Evolutionary conservation across 2,797 vertebrate genomes (phyloP), one percentile per base, ranked within the genome.

Genomic region (Ciconia nigra): DNA sequence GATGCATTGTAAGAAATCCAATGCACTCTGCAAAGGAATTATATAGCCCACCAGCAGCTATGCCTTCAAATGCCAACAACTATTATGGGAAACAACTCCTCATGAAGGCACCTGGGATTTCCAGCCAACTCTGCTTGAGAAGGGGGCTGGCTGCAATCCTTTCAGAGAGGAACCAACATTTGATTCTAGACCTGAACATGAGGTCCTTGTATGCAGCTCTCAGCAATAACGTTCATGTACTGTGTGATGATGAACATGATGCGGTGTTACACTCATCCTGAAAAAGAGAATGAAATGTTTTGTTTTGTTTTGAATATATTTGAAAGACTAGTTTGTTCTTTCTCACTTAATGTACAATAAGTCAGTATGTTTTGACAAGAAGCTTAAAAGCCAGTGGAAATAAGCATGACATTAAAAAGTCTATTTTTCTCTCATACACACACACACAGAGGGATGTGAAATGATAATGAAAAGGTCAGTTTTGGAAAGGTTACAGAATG

Each of bases 401-500:
- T 83, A 95, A 93, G 66, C 83, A 52, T 65, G 83, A 57, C 91
- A 94, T 90, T 83, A 91, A 85, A 82, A 85, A 90, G 79, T 47
- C 61, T 71, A 25, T 22, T 95, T 94, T 87, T 42, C 46, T 94
- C 82, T 95, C 22, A 13, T 37, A 33, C 31, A 33, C 46, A 39
- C 39, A 37, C 26, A 52, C 62, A 67, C 12, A 82, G 25, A 59
- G 63, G 18, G 76, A 80, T 85, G 76, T 35, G 52, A 90, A 66
- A 87, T 46, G 69, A 88, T 84, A 94, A 92, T 41, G 83, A 87
- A 97, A 97, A 97, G 85, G 90, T 97, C 94, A 96, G 55, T 71
- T 90, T 78, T 94, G 61, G 65, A 97, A 97, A 97, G 95, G 88
- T 96, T 97, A 86, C 46, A 72, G 91, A 93, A 90, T 2, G 46